Evolutionary conservation across 2,888 invertebrate species (phyloP).

Genomic region (Cerceris rybyensis): DNA sequence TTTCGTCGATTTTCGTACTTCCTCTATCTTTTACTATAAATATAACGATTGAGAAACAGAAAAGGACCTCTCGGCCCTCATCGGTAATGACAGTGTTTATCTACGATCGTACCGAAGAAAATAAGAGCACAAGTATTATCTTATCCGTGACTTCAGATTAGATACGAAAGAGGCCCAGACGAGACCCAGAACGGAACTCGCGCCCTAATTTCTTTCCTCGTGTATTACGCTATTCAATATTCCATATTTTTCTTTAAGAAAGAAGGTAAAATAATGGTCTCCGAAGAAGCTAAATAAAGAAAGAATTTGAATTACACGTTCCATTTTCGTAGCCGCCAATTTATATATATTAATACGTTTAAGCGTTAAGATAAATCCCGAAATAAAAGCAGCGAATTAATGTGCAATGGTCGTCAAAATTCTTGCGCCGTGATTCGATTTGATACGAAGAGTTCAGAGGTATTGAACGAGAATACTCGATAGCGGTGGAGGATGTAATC

Average conservation of each 20-base stretch:
- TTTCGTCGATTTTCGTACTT: too few species aligned
- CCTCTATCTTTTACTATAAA: neutral
- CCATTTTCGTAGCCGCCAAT: too few species aligned
- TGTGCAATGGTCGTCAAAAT: neutral
- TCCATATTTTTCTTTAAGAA: neutral
- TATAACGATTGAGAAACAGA: neutral
- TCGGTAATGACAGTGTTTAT: conserved; percentile 53
- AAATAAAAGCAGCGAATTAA: too few species aligned
- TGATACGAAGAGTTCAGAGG: conserved; percentile 20
- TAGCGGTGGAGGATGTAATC: conserved; percentile 41
- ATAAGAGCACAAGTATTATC: conserved; percentile 55
- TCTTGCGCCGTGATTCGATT: conserved; percentile 14
- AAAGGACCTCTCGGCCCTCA: conserved; percentile 12
- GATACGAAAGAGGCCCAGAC: conserved; percentile 59
- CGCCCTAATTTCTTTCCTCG: conserved; percentile 37
- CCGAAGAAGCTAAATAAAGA: neutral
- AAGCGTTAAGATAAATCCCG: too few species aligned
- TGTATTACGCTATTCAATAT: conserved; percentile 25
- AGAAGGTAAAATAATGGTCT: neutral
- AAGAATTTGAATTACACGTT: too few species aligned
- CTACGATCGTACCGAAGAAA: conserved; percentile 40
- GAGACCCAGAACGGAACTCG: conserved; percentile 47
- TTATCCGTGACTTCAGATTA: conserved; percentile 70
- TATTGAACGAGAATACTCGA: conserved; percentile 58
- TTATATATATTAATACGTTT: too few species aligned